Conservation (phyloP, 2,797 vertebrate genomes). For the Gymnothorax reevesii region DNA sequence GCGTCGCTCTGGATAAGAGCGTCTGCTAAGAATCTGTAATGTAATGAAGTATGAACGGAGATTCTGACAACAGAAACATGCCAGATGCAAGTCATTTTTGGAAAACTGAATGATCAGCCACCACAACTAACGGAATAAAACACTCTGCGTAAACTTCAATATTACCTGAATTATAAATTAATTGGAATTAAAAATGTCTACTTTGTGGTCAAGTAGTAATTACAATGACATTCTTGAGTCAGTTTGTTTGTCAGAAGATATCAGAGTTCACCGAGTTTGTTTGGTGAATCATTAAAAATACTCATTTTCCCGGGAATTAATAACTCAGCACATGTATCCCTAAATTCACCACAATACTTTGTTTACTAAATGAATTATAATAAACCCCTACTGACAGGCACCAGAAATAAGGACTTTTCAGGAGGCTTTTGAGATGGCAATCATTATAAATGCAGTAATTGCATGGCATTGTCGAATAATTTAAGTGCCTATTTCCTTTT, state of each 20-base stretch:
- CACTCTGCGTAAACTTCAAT: background rate
- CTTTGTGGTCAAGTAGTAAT: background rate
- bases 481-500: slow-evolving; percentile 6
- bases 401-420: slow-evolving; percentile 16
- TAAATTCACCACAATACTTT: slow-evolving; percentile 15
- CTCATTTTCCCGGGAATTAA: background rate
- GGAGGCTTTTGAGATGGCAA: slow-evolving; percentile 25
- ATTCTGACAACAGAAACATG: background rate
- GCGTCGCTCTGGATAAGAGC: no score
- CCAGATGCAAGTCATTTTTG: background rate
- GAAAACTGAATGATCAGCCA: background rate
- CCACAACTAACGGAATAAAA: slow-evolving; percentile 5
- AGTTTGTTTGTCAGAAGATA: slow-evolving; percentile 21
- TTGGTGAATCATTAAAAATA: slow-evolving; percentile 13
- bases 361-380: slow-evolving; percentile 22
- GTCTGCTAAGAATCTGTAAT: no score
- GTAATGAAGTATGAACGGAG: no score
- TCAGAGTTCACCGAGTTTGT: background rate
- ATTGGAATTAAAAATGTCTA: slow-evolving; percentile 47
- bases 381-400: slow-evolving; percentile 11
- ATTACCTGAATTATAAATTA: slow-evolving; percentile 51
- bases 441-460: slow-evolving; percentile 29
- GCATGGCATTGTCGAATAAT: slow-evolving; percentile 7
- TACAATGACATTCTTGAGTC: slow-evolving; percentile 31
- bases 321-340: background rate